phyloP scores from a whole-genome alignment of 2,113 vertebrate species.

The Dromiciops gliroides region DNA sequence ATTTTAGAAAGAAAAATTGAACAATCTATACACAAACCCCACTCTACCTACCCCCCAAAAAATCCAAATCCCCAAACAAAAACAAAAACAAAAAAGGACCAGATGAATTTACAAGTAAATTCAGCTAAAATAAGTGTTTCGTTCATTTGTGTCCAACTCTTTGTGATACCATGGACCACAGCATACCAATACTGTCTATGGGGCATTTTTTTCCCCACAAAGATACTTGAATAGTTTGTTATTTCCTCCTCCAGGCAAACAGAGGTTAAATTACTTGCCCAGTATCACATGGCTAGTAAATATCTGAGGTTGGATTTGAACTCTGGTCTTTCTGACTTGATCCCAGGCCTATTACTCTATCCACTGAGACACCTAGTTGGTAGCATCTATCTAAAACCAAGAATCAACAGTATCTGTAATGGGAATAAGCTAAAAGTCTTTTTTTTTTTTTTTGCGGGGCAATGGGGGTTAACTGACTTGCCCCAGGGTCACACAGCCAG shows the following conservation, averaged over 20 bases:
- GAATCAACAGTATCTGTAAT: no score
- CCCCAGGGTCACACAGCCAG: no score
- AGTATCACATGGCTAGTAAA: not conserved
- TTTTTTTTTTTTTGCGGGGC: not conserved
- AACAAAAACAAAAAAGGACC: not conserved
- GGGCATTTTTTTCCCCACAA: no score
- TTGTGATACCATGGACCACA: not conserved
- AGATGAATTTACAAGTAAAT: not conserved
- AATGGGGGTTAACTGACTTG: no score
- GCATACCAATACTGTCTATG: not conserved
- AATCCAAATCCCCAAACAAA: not conserved
- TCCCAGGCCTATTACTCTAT: not conserved
- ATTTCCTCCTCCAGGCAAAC: not conserved
- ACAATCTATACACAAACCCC: not conserved
- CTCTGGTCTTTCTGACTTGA: not conserved
- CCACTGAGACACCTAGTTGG: not conserved
- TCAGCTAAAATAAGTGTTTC: not conserved
- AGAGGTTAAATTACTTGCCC: not conserved
- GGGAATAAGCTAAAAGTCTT: not conserved
- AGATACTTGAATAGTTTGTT: not conserved
- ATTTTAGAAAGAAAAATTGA: not conserved
- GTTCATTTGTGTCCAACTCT: not conserved
- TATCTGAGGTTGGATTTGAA: not conserved
- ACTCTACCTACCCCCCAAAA: not conserved
- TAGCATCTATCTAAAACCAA: not conserved